Percentiles rank a stretch among this genome's conserved stretches.
These are phyloP conservation scores for Drosophila nasuta DNA, from an alignment of 1,140 invertebrate genomes.

Conservation along the genomic window DNA sequence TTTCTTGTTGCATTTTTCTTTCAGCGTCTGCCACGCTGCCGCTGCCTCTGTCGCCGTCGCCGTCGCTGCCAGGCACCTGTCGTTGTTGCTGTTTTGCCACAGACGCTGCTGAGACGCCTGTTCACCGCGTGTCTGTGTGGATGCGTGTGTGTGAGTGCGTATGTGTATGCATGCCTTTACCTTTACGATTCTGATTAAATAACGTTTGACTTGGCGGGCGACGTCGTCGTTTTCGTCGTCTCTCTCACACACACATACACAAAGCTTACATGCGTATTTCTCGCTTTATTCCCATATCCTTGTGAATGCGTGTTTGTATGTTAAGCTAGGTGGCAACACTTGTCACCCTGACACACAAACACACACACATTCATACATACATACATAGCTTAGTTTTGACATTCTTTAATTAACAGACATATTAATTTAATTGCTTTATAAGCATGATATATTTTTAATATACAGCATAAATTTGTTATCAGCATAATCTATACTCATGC, in stretches of 20 bases:
- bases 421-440: neutral
- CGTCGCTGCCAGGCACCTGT: constrained; percentile 52
- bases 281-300: constrained; percentile 20
- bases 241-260: neutral
- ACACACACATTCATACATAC: neutral
- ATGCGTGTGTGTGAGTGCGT: neutral
- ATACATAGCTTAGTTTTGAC: neutral
- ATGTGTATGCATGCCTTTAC: constrained; percentile 37
- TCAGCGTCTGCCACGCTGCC: constrained; percentile 35
- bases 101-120: constrained; percentile 49
- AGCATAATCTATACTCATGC: too few species aligned
- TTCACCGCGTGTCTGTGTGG: neutral
- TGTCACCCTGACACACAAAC: constrained; percentile 11
- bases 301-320: constrained; percentile 21
- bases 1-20: constrained; percentile 65
- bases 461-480: too few species aligned
- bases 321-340: constrained; percentile 33
- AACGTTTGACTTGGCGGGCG: constrained; percentile 77
- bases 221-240: constrained; percentile 37
- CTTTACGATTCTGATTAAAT: constrained; percentile 76
- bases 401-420: constrained; percentile 1
- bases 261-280: neutral
- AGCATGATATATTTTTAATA: neutral
- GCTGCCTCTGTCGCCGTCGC: constrained; percentile 46
- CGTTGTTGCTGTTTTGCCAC: constrained; percentile 42